Percentiles rank a stretch among this genome's conserved stretches.
Conservation (phyloP, 2,113 vertebrate genomes). For the Ivindomyrus marchei region DNA sequence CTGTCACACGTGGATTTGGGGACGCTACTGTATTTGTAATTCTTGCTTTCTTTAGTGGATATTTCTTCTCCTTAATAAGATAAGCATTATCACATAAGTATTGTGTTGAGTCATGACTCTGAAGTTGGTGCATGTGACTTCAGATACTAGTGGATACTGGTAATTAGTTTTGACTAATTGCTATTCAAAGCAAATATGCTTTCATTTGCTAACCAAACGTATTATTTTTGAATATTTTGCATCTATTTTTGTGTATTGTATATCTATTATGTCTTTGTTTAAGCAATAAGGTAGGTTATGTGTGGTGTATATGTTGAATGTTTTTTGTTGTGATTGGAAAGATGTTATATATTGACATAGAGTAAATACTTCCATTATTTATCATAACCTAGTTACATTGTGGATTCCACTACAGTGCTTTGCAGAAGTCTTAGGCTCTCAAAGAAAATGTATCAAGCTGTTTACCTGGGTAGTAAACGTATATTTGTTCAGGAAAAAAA, state of each 20-base stretch:
- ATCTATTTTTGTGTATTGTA: no score
- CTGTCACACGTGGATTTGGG: background rate
- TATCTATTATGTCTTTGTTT: background rate
- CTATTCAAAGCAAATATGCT: background rate
- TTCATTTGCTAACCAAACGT: background rate
- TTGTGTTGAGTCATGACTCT: background rate
- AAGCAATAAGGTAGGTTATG: background rate
- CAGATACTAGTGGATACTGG: background rate
- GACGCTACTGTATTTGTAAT: background rate
- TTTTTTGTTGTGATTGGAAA: background rate
- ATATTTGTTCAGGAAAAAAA: background rate
- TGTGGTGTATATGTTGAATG: background rate
- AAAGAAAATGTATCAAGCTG: background rate
- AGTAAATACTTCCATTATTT: background rate
- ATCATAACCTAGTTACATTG: background rate
- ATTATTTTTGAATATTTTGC: background rate
- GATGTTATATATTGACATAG: background rate
- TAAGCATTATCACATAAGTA: background rate
- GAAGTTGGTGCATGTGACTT: background rate
- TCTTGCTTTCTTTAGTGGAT: background rate
- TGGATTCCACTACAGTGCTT: background rate
- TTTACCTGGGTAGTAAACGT: background rate
- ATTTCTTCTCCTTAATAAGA: background rate
- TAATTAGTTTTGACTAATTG: background rate
- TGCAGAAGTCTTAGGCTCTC: background rate